Evolutionary conservation across 2,888 invertebrate genomes (phyloP), one percentile per base, ranked within the genome.

Genomic region (Tillus elongatus): DNA sequence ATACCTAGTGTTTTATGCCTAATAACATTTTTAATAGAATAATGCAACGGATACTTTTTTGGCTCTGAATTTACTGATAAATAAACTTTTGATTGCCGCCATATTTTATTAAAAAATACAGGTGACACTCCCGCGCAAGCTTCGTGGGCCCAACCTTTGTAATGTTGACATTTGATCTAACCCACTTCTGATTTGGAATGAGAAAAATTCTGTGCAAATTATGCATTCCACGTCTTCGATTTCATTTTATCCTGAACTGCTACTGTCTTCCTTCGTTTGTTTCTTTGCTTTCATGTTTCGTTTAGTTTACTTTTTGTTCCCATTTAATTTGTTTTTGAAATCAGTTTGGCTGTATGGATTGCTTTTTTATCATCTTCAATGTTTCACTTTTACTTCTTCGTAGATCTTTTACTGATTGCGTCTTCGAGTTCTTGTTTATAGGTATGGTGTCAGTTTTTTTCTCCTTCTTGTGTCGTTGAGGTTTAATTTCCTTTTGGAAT

Each of bases 101-200:
- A 19, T n/a, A 6, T 8, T 19, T 19, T 19, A 19, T 19, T 19
- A n/a, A 19, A 19, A 19, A 19, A 19, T 19, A 19, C 6, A 19
- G n/a, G n/a, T 19, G 6, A 19, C 24, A 19, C 29, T 4, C 41
- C 44, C 13, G 40, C 39, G 15, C 42, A 46, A 15, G 35, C 29
- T 41, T 44, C 44, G 29, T 46, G 43, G 26, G 36, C 36, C 44
- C 43, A 46, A 34, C 34, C 36, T 33, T 29, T n/a, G 30, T 40
- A 43, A 11, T 39, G 24, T 19, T 32, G 37, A 29, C 44, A 46
- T 33, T 14, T 35, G 27, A 39, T 30, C 41, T 44, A 43, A 11
- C 39, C 39, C 11, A 44, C 44, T 12, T 43, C 39, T 28, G 42
- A 31, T 29, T 39, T 36, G 3, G 40, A 44, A 31, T 4, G 40